Evolutionary conservation across 2,888 invertebrate genomes (phyloP), one percentile per base, ranked within the genome.

Genomic region (Synergus umbraculus): DNA sequence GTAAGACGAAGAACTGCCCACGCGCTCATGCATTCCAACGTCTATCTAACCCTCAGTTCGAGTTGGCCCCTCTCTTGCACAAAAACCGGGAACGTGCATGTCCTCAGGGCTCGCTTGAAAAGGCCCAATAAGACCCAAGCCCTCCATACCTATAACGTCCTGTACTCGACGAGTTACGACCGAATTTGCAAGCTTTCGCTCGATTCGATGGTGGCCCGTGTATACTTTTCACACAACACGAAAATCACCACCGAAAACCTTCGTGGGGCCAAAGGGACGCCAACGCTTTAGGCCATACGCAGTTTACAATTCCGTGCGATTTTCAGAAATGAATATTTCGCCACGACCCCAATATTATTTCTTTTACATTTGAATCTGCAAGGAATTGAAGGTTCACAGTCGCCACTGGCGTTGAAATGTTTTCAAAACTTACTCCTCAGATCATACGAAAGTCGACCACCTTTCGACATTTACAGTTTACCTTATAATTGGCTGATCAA

Each of bases 31-130:
- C 79, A 80, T 80, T 82, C 58, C 66, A 66, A 46, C 43, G 66
- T 65, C 67, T 60, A 60, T 81, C 78, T 49, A 79, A 76, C 79
- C 54, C 46, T 80, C 76, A 15, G 37, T 46, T 82, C 83, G 84
- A 83, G 83, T 84, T 77, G 84, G 83, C 81, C 81, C 81, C 82
- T 73, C 81, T 83, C 86, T 37, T 37, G 76, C 69, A 81, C 85
- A 78, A 82, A 83, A 83, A 79, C 82, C 80, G 79, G 66, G 83
- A 84, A 83, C 85, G 83, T 79, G 85, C 86, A 88, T 88, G 79
- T 87, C 87, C 87, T 87, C 82, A 85, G 86, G 88, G 88, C 87
- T 81, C 73, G 86, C 83, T 79, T 83, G 82, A 83, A 83, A 85
- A 82, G 84, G 84, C 58, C 58, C 58, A 18, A 18, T 58, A 63